A percentile compares a stretch with the other conserved stretches of the same genome.
These are phyloP conservation scores for Erebia aethiops DNA, from an alignment of 2,888 invertebrate species.

Conservation along the genomic window DNA sequence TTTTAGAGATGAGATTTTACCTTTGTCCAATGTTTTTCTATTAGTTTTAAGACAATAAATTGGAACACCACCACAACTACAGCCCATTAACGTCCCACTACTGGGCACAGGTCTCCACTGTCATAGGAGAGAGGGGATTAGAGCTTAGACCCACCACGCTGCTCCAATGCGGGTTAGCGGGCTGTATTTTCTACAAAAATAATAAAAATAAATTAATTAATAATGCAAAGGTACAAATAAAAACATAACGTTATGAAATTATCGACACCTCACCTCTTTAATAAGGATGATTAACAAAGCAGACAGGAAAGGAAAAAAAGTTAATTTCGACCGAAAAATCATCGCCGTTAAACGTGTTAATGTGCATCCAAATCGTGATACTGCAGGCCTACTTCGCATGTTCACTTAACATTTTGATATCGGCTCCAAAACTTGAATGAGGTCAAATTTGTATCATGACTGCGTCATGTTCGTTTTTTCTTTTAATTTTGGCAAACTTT, in stretches of 20 bases:
- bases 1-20: no score
- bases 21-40: no score
- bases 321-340: conserved; percentile 47
- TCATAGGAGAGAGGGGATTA: no score
- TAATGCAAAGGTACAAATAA: no score
- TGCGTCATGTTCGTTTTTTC: not conserved
- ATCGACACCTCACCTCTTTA: not conserved
- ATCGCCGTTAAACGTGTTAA: conserved; percentile 36
- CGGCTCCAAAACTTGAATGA: conserved; percentile 3
- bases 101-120: no score
- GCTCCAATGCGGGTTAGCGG: no score
- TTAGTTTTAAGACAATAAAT: no score
- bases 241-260: not conserved
- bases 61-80: no score
- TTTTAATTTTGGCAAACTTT: not conserved
- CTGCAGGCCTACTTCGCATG: conserved; percentile 27
- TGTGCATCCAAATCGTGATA: conserved; percentile 33
- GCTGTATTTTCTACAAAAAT: no score
- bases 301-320: conserved; percentile 1
- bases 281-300: conserved; percentile 8
- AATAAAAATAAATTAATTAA: no score
- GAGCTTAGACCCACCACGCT: no score
- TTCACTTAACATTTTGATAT: conserved; percentile 11
- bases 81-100: no score
- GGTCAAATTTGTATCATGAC: not conserved